These are phyloP conservation scores for Cantharis flavilabris DNA, from an alignment of 2,888 invertebrate species.

Conservation along the genomic window DNA sequence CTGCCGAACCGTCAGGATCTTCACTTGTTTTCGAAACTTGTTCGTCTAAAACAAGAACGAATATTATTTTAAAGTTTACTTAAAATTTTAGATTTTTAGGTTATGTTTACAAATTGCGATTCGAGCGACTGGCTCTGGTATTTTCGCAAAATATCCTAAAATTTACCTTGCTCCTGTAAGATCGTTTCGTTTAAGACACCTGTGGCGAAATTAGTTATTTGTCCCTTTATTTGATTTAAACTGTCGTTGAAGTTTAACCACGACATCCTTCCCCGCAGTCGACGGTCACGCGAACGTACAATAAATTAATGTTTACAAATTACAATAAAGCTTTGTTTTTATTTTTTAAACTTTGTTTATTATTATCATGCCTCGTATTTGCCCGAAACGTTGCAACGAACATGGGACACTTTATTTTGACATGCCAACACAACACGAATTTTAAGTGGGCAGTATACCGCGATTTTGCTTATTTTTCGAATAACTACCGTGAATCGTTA, in stretches of 20 bases:
- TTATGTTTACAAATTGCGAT: neutral
- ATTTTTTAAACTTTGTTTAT: neutral
- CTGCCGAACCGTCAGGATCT: neutral
- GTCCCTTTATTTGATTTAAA: conserved; percentile 78
- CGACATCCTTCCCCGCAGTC: conserved; percentile 60
- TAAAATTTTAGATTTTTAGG: neutral
- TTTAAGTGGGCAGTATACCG: neutral
- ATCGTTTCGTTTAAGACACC: conserved; percentile 82
- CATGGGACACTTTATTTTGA: neutral
- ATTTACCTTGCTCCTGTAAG: conserved; percentile 39
- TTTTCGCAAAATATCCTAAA: neutral
- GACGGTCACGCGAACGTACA: neutral
- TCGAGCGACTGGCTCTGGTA: neutral
- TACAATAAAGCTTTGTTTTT: neutral
- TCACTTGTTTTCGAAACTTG: neutral
- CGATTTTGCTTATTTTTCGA: neutral
- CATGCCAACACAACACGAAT: conserved; percentile 16
- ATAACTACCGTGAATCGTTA: neutral
- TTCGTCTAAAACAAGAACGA: neutral
- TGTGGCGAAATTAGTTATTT: conserved; percentile 85
- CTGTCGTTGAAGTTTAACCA: conserved; percentile 72
- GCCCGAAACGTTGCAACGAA: neutral
- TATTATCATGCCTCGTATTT: neutral
- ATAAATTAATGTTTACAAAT: neutral
- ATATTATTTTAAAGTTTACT: neutral